These are phyloP conservation scores for Eurois occulta DNA, from an alignment of 2,888 invertebrate species.

Conservation along the genomic window DNA sequence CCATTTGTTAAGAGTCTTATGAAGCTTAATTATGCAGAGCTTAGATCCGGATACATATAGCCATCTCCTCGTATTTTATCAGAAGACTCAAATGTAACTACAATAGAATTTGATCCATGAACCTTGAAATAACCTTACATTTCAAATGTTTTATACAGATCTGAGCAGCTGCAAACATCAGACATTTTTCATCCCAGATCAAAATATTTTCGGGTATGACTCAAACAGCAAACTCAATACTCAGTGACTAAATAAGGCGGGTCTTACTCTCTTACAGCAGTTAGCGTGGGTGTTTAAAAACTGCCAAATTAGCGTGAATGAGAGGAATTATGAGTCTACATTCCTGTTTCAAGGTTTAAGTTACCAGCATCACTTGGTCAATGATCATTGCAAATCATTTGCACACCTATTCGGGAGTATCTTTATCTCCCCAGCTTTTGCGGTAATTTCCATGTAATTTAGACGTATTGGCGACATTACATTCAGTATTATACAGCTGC, in stretches of 20 bases:
- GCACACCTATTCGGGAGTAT: not conserved
- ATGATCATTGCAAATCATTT: not conserved
- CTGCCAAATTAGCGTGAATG: constrained; percentile 54
- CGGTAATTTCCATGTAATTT: not conserved
- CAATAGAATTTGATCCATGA: not conserved
- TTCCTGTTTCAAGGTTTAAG: constrained; percentile 22
- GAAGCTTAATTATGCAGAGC: not conserved
- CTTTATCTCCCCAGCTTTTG: too few relatives aligned
- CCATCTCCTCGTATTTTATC: not conserved
- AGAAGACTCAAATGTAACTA: not conserved
- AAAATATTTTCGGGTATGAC: constrained; percentile 58
- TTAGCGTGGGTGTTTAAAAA: constrained; percentile 58
- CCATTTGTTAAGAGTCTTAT: not conserved
- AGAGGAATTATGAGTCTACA: constrained; percentile 47
- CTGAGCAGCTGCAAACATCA: constrained; percentile 4
- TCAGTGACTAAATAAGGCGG: constrained; percentile 37
- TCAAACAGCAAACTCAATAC: constrained; percentile 36
- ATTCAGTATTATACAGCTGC: not conserved
- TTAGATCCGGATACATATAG: not conserved
- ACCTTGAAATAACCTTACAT: constrained; percentile 8
- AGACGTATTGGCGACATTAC: not conserved
- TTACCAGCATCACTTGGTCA: not conserved
- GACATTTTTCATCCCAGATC: constrained; percentile 15
- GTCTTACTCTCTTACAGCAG: constrained; percentile 21
- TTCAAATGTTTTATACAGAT: constrained; percentile 12